Conservation (phyloP, 2,797 vertebrate species). For the Hephaestus fuliginosus region DNA sequence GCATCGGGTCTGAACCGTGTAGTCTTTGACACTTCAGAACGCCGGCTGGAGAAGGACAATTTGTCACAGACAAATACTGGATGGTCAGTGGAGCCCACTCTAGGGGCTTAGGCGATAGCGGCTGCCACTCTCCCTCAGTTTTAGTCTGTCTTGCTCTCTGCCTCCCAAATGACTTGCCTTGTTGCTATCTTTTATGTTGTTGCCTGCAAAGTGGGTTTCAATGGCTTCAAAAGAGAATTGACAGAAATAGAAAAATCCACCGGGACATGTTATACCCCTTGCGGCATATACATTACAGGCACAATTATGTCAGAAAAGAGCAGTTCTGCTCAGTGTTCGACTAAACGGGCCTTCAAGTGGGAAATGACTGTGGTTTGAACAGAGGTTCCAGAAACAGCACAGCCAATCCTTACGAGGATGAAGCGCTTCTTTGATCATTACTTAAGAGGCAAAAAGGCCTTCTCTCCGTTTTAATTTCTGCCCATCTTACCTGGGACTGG, state of each 20-base stretch:
- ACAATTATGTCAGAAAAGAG: constrained; percentile 49
- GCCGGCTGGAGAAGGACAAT: constrained; percentile 59
- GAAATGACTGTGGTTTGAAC: constrained; percentile 67
- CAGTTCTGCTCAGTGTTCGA: constrained; percentile 39
- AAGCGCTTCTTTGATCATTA: constrained; percentile 78
- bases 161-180: constrained; percentile 6
- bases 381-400: constrained; percentile 64
- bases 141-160: constrained; percentile 4
- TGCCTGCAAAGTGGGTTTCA: constrained; percentile 40
- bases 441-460: constrained; percentile 71
- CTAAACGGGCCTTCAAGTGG: constrained; percentile 68
- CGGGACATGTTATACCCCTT: constrained; percentile 36
- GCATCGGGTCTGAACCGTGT: constrained; percentile 58
- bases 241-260: constrained; percentile 51
- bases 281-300: constrained; percentile 59
- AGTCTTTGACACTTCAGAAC: constrained; percentile 52
- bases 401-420: constrained; percentile 64
- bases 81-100: constrained; percentile 34
- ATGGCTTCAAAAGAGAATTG: constrained; percentile 47
- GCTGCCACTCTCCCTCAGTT: constrained; percentile 21
- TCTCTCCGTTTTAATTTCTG: constrained; percentile 74
- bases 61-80: constrained; percentile 61
- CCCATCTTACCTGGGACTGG: constrained; percentile 68
- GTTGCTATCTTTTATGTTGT: constrained; percentile 51
- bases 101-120: constrained; percentile 23